A percentile compares a stretch with the other conserved stretches of the same genome.
phyloP scores from a whole-genome alignment of 2,113 vertebrate species.

The Nannobrachium achirus region DNA sequence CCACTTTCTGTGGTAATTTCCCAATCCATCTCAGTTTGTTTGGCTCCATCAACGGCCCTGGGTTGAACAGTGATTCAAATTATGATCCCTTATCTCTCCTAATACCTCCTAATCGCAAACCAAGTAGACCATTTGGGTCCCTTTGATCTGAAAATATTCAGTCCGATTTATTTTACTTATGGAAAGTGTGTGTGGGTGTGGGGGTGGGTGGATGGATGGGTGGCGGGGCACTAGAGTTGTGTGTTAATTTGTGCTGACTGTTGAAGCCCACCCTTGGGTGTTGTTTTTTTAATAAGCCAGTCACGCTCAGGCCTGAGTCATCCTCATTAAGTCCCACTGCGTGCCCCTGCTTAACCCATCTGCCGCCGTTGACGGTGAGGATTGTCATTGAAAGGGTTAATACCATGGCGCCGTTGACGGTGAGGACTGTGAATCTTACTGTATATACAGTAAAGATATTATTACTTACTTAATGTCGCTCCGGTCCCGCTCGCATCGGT shows the following conservation, averaged over 20 bases:
- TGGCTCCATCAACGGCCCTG: neutral
- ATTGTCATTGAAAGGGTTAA: no score
- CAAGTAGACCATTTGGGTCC: neutral
- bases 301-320: neutral
- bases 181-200: neutral
- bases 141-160: slow-evolving; percentile 7
- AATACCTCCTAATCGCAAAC: neutral
- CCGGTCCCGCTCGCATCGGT: no score
- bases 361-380: no score
- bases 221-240: neutral
- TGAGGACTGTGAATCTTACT: no score
- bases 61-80: neutral
- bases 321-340: slow-evolving; percentile 9
- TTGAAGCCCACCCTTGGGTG: neutral
- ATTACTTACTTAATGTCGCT: no score
- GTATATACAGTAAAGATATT: no score
- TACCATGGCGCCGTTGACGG: no score
- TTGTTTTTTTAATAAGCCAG: slow-evolving; percentile 31
- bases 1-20: neutral
- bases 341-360: neutral
- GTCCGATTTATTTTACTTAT: slow-evolving; percentile 20
- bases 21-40: neutral
- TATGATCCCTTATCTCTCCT: neutral
- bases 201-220: neutral
- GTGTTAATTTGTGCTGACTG: neutral